Evolutionary conservation across 2,888 invertebrate genomes (phyloP).

Genomic region (Leuctra nigra): DNA sequence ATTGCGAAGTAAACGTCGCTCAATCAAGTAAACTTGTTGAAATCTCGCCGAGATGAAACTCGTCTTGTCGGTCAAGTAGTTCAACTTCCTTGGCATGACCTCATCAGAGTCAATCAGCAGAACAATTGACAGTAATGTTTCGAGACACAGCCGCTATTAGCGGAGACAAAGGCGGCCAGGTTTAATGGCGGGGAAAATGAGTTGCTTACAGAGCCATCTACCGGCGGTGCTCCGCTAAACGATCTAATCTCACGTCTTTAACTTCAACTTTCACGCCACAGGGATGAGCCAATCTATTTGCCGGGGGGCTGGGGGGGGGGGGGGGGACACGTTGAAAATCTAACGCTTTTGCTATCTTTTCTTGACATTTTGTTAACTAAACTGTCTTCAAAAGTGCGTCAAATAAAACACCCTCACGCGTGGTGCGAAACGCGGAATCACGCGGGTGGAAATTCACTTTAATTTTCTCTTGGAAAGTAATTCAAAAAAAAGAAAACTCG

Average conservation of each 20-base stretch:
- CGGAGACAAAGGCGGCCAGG: background rate
- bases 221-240: too few relatives aligned
- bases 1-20: too few relatives aligned
- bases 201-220: background rate
- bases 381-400: too few relatives aligned
- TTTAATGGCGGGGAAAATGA: background rate
- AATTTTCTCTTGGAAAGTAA: too few relatives aligned
- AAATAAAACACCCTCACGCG: too few relatives aligned
- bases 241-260: too few relatives aligned
- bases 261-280: background rate
- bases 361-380: constrained; percentile 5
- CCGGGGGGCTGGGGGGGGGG: too few relatives aligned
- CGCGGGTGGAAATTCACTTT: too few relatives aligned
- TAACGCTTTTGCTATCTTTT: background rate
- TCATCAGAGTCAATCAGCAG: constrained; percentile 2
- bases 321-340: background rate
- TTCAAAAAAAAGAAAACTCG: too few relatives aligned
- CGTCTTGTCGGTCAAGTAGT: constrained; percentile 4
- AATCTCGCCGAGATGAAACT: too few relatives aligned
- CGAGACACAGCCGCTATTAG: background rate
- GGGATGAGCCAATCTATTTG: background rate
- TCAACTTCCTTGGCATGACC: background rate
- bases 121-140: constrained; percentile 7
- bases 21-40: too few relatives aligned
- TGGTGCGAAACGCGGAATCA: too few relatives aligned